These are phyloP conservation scores for Paracanthobrama guichenoti DNA, from an alignment of 2,113 vertebrate genomes.

Conservation along the genomic window DNA sequence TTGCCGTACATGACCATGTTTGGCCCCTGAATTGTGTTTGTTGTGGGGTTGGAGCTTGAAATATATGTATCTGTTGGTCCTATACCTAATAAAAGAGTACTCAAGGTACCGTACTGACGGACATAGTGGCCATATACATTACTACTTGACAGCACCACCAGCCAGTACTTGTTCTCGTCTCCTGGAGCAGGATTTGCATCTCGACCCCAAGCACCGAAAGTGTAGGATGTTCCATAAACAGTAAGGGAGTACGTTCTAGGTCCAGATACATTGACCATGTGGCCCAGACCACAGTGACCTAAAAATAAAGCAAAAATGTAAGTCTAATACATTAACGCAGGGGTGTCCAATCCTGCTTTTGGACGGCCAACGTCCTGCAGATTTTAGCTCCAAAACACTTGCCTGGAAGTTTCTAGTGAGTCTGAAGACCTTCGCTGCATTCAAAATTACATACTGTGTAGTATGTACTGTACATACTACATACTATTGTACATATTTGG, in stretches of 20 bases:
- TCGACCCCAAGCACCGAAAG: conserved; percentile 74
- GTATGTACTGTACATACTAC: too few species aligned
- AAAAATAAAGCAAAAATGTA: conserved; percentile 19
- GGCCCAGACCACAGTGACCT: conserved; percentile 64
- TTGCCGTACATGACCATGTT: conserved; percentile 68
- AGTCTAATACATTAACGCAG: conserved; percentile 22
- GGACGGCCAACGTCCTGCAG: too few species aligned
- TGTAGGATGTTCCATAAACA: conserved; percentile 66
- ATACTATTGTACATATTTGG: too few species aligned
- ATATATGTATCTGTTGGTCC: conserved; percentile 63
- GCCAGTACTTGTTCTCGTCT: conserved; percentile 73
- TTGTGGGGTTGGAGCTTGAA: conserved; percentile 66
- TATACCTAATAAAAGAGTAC: conserved; percentile 64
- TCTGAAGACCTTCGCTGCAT: too few species aligned
- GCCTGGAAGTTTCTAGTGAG: too few species aligned
- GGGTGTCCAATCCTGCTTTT: too few species aligned
- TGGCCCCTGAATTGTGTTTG: conserved; percentile 76
- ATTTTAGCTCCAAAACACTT: too few species aligned
- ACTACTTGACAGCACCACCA: conserved; percentile 66
- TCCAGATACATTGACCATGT: conserved; percentile 59
- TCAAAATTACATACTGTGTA: too few species aligned
- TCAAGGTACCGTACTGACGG: conserved; percentile 68
- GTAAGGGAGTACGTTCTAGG: conserved; percentile 64
- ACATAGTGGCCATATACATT: conserved; percentile 64
- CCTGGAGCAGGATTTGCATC: conserved; percentile 71